A percentile compares a stretch with the other conserved stretches of the same genome.
phyloP scores from a whole-genome alignment of 2,797 vertebrate genomes.

The Microchirus variegatus region DNA sequence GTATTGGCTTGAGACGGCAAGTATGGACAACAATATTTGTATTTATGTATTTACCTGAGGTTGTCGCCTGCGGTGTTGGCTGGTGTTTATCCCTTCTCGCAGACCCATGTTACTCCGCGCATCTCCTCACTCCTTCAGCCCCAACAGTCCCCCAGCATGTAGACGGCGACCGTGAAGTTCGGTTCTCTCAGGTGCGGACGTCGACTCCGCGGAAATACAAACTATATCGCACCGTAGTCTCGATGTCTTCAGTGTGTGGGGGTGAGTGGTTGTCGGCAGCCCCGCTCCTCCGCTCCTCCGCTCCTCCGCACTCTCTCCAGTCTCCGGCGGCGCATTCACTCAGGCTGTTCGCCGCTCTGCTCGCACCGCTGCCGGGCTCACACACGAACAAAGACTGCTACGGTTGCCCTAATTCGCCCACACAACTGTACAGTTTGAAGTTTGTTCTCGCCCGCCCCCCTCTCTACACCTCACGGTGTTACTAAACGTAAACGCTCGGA shows the following conservation, averaged over 20 bases:
- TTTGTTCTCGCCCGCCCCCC: no score
- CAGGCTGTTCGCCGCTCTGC: neutral
- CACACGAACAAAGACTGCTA: slow-evolving; percentile 1
- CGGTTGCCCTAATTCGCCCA: neutral
- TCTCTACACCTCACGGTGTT: neutral
- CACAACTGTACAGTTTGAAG: neutral
- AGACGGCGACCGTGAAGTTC: slow-evolving; percentile 48
- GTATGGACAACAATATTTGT: neutral
- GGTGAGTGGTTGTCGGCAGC: neutral
- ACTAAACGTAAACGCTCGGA: neutral
- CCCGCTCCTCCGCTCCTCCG: neutral
- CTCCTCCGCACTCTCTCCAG: slow-evolving; percentile 6
- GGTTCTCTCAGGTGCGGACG: neutral
- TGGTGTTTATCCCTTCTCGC: slow-evolving; percentile 57
- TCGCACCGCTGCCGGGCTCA: slow-evolving; percentile 8
- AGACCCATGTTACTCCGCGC: slow-evolving; percentile 72
- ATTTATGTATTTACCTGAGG: slow-evolving; percentile 53
- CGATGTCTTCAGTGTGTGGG: neutral
- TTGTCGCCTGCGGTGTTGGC: slow-evolving; percentile 31
- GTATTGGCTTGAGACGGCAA: no score
- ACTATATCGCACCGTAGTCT: neutral
- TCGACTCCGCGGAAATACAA: neutral
- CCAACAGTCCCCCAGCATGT: slow-evolving; percentile 26
- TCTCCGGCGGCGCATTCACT: neutral
- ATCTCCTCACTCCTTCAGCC: slow-evolving; percentile 46